These are phyloP conservation scores for Phortica okadai DNA, from an alignment of 2,888 invertebrate genomes.

Conservation along the genomic window DNA sequence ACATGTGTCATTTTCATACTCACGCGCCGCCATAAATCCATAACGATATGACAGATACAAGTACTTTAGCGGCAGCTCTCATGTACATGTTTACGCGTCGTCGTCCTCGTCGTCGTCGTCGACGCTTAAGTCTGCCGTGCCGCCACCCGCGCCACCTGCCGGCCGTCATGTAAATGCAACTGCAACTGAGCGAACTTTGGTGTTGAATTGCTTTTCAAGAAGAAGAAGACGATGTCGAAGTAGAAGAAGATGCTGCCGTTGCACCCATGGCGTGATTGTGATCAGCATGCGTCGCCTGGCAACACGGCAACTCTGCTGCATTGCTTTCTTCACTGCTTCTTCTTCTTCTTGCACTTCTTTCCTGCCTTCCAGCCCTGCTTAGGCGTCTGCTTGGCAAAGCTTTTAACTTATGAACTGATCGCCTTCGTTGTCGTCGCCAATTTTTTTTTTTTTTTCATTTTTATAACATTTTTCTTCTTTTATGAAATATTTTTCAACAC, in stretches of 20 bases:
- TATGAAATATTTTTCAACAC: constrained; percentile 55
- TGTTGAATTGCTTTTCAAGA: too few species aligned
- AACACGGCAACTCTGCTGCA: constrained; percentile 42
- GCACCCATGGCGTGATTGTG: constrained; percentile 53
- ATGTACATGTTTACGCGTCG: constrained; percentile 72
- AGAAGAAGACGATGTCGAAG: neutral
- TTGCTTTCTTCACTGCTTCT: constrained; percentile 36
- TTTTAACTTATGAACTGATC: neutral
- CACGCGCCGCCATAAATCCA: constrained; percentile 75
- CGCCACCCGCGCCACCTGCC: constrained; percentile 39
- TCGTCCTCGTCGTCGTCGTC: constrained; percentile 57
- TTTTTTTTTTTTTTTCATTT: neutral
- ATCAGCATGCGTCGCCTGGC: constrained; percentile 59
- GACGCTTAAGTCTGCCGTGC: neutral
- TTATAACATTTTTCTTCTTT: constrained; percentile 2
- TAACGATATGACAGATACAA: constrained; percentile 75
- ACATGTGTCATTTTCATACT: constrained; percentile 71
- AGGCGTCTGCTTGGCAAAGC: constrained; percentile 31
- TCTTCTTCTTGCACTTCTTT: neutral
- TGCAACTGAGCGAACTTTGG: too few species aligned
- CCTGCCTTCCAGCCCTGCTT: constrained; percentile 44
- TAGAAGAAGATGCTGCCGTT: constrained; percentile 1
- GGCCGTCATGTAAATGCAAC: neutral
- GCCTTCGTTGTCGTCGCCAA: neutral
- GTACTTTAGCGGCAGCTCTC: constrained; percentile 73